Percentiles rank a stretch among this genome's conserved stretches.
Conservation (phyloP, 2,888 invertebrate genomes). For the Cosmia trapezina region DNA sequence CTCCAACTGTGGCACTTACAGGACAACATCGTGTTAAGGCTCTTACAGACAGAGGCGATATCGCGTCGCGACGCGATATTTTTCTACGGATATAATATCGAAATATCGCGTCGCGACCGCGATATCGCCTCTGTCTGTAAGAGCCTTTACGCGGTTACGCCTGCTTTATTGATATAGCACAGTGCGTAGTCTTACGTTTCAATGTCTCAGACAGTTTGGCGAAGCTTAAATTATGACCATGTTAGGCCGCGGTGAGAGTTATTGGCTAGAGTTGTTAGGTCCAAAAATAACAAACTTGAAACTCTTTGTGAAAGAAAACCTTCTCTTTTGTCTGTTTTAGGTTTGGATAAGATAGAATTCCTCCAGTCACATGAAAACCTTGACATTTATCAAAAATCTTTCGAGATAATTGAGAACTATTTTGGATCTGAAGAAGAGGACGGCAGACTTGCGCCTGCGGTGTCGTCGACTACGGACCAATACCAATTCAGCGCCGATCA, state of each 20-base stretch:
- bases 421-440: constrained; percentile 98
- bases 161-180: not conserved
- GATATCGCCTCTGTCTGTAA: too few relatives aligned
- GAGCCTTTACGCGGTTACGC: too few relatives aligned
- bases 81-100: too few relatives aligned
- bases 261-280: not conserved
- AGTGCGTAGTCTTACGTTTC: not conserved
- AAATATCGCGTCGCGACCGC: too few relatives aligned
- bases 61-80: too few relatives aligned
- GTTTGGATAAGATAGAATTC: constrained; percentile 99
- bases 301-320: not conserved
- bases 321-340: constrained; percentile 86
- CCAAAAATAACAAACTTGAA: not conserved
- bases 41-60: too few relatives aligned
- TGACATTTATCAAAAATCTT: constrained; percentile 99
- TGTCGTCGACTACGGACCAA: constrained; percentile 93
- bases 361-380: constrained; percentile 99
- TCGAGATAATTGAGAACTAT: constrained; percentile 98
- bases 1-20: not conserved
- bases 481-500: constrained; percentile 94
- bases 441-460: constrained; percentile 94
- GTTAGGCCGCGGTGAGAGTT: not conserved
- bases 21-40: not conserved
- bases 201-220: not conserved
- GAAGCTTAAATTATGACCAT: not conserved